Conservation (phyloP, 2,797 vertebrate species). For the Macroramphosus scolopax region DNA sequence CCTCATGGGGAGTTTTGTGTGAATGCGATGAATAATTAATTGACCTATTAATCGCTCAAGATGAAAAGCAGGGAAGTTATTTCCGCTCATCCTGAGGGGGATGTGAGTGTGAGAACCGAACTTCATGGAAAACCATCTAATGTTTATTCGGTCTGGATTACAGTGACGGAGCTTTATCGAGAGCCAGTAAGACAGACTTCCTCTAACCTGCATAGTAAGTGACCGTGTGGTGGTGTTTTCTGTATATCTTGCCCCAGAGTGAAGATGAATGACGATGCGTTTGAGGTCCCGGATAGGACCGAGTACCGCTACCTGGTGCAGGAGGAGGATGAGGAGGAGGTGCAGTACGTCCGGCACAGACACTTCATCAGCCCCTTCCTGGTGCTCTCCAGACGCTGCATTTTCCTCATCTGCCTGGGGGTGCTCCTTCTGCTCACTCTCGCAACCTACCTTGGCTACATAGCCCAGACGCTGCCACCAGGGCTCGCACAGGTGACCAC, state of each 20-base stretch:
- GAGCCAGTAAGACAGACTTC: too few relatives aligned
- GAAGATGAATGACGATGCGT: slow-evolving; percentile 74
- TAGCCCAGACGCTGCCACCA: slow-evolving; percentile 70
- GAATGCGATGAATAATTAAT: too few relatives aligned
- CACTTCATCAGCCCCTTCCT: slow-evolving; percentile 74
- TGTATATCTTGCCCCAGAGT: slow-evolving; percentile 22
- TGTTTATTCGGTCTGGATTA: too few relatives aligned
- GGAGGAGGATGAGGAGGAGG: slow-evolving; percentile 73
- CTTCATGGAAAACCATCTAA: too few relatives aligned
- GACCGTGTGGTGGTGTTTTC: not conserved
- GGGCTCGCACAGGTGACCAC: slow-evolving; percentile 58
- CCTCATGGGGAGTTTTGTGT: too few relatives aligned
- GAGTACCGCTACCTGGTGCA: slow-evolving; percentile 83
- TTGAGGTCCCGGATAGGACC: slow-evolving; percentile 67
- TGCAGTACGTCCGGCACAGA: slow-evolving; percentile 67
- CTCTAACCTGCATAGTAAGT: too few relatives aligned
- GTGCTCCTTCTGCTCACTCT: slow-evolving; percentile 66
- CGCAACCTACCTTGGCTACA: slow-evolving; percentile 73
- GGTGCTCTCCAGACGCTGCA: slow-evolving; percentile 71
- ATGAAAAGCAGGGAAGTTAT: too few relatives aligned
- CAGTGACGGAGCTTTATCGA: too few relatives aligned
- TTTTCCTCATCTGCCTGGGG: slow-evolving; percentile 61
- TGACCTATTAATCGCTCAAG: too few relatives aligned
- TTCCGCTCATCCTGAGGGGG: too few relatives aligned
- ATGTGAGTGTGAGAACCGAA: too few relatives aligned